Base-by-base conservation (phyloP, 2,888 invertebrate genomes). In the Gastrophysa polygoni region DNA sequence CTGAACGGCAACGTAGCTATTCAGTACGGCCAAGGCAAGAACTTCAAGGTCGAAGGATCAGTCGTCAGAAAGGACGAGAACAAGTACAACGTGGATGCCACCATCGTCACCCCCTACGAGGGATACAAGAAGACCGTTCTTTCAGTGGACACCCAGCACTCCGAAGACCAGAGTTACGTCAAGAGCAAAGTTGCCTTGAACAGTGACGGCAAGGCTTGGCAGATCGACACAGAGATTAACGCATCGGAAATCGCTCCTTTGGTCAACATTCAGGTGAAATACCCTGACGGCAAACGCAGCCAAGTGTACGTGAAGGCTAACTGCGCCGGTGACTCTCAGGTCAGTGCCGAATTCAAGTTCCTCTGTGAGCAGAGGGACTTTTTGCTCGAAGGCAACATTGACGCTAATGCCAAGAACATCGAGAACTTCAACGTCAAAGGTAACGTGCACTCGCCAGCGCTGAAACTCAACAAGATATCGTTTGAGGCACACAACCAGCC, bases 391-490 rank as follows among this genome's bases (percentile, higher is more conserved):
- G 81, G 84, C 0, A 82, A 80, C 34, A 75, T 85, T 0, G 87
- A 88, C 58, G 84, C 84, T 0, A 85, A 85, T 54, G 77, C 89
- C 0, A 83, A 83, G 17, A 86, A 84, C 57, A 82, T 88, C 18
- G 90, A 93, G 66, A 86, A 90, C 70, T 88, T 92, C 59, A 79
- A 82, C 56, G 75, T 92, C 29, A 86, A 87, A 64, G 74, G 85
- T 0, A 83, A 85, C 64, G 84, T 87, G 11, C 86, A 91, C 78
- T 89, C 89, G 0, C 86, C 87, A 3, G 86, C 85, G 68, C 75
- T 92, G 0, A 85, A 88, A 20, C 74, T 88, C 29, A 85, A 92
- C 67, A 88, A 90, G 75, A 84, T 89, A 68, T 83, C 86, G 6
- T 80, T 89, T 0, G 88, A 89, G 60, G 85, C 90, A 5, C 82